Evolutionary conservation across 2,113 vertebrate species (phyloP).

Genomic region (Rhea pennata): DNA sequence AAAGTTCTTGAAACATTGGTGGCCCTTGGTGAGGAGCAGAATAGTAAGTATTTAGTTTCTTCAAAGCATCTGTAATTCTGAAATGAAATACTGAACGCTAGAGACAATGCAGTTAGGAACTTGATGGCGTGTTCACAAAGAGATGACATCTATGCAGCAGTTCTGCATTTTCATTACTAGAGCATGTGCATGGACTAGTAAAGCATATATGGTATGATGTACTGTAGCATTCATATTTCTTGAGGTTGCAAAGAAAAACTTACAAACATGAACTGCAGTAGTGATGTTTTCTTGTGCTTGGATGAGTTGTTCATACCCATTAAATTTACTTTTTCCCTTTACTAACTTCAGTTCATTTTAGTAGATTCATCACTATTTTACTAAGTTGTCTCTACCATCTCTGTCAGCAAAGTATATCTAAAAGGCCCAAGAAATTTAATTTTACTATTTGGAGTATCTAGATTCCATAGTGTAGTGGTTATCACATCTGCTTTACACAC

Average conservation of each 20-base stretch:
- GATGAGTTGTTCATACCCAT: background rate
- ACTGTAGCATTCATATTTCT: background rate
- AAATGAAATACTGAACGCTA: background rate
- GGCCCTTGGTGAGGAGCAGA: conserved; percentile 93
- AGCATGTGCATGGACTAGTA: background rate
- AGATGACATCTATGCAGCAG: accelerated
- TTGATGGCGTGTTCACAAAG: background rate
- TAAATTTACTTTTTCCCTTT: background rate
- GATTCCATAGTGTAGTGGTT: background rate
- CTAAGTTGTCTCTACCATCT: background rate
- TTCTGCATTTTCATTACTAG: background rate
- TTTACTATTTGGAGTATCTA: background rate
- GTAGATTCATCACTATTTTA: background rate
- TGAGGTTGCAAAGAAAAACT: background rate
- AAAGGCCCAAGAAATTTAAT: background rate
- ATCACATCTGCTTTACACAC: too few relatives aligned
- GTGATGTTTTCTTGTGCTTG: background rate
- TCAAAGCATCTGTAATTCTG: background rate
- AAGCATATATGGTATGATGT: background rate
- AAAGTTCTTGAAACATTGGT: conserved; percentile 94
- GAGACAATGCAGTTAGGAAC: background rate
- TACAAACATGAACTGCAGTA: background rate
- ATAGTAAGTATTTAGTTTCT: conserved; percentile 86
- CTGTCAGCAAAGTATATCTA: background rate
- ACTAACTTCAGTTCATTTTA: background rate